A percentile compares a stretch with the other conserved stretches of the same genome.
These are phyloP conservation scores for Xylota sylvarum DNA, from an alignment of 2,888 invertebrate genomes.

Conservation along the genomic window DNA sequence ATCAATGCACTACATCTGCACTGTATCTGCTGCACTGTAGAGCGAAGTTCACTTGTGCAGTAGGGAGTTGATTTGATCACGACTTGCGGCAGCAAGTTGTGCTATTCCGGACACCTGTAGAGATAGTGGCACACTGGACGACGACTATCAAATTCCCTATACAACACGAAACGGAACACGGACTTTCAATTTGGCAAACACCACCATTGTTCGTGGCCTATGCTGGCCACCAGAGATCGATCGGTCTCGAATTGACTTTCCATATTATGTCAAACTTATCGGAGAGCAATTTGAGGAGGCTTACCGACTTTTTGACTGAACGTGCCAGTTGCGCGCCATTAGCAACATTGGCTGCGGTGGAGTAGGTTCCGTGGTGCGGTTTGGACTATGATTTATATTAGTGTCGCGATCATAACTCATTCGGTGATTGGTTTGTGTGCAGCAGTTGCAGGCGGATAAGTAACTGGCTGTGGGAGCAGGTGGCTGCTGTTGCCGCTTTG, in stretches of 20 bases:
- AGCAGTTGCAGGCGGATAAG: constrained; percentile 40
- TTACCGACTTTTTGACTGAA: constrained; percentile 66
- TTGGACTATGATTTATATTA: constrained; percentile 73
- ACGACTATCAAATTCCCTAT: constrained; percentile 43
- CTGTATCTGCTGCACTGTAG: constrained; percentile 11
- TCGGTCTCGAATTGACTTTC: constrained; percentile 67
- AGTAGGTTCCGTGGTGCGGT: constrained; percentile 39
- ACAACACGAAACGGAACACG: constrained; percentile 30
- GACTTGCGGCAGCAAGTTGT: constrained; percentile 41
- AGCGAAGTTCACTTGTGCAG: constrained; percentile 59
- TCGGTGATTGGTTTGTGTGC: constrained; percentile 66
- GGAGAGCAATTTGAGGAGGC: constrained; percentile 70
- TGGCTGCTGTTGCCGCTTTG: constrained; percentile 50
- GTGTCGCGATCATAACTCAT: constrained; percentile 76
- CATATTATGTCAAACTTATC: constrained; percentile 76
- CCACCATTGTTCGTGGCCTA: constrained; percentile 51
- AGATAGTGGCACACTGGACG: constrained; percentile 54
- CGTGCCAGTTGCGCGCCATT: constrained; percentile 59
- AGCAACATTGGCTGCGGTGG: background rate
- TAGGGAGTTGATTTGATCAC: constrained; percentile 69
- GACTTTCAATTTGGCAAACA: constrained; percentile 73
- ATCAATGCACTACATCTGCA: constrained; percentile 23
- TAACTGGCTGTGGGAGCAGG: constrained; percentile 71
- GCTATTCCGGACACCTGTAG: constrained; percentile 73
- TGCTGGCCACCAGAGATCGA: constrained; percentile 6